Evolutionary conservation across 2,113 vertebrate genomes (phyloP).

Genomic region (Sander vitreus): DNA sequence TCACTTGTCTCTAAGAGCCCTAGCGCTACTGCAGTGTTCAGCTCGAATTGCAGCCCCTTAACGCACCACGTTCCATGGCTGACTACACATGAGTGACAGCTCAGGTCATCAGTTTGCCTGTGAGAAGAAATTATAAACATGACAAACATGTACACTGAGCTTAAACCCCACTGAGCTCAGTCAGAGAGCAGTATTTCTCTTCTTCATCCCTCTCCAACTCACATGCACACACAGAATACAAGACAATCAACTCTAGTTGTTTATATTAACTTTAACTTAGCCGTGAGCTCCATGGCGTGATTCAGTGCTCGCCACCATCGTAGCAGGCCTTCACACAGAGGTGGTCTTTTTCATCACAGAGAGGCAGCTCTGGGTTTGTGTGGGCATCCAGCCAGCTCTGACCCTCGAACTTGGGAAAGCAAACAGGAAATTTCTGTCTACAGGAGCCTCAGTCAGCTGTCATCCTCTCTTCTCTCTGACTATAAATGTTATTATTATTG

Average conservation of each 20-base stretch:
- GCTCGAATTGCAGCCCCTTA: slow-evolving; percentile 19
- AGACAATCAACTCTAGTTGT: slow-evolving; percentile 54
- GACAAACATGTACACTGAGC: slow-evolving; percentile 29
- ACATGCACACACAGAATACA: slow-evolving; percentile 42
- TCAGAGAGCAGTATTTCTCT: slow-evolving; percentile 38
- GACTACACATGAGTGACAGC: slow-evolving; percentile 7
- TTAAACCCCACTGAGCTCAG: slow-evolving; percentile 28
- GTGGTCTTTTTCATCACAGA: slow-evolving; percentile 50
- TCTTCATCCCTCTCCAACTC: slow-evolving; percentile 22
- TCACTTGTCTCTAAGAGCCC: no score
- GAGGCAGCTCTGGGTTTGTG: slow-evolving; percentile 53
- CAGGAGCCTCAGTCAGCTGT: slow-evolving; percentile 33
- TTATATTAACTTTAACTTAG: slow-evolving; percentile 55
- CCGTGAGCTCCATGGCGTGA: slow-evolving; percentile 52
- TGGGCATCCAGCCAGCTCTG: slow-evolving; percentile 61
- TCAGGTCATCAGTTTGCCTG: slow-evolving; percentile 12
- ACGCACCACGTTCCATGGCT: slow-evolving; percentile 26
- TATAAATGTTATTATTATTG: slow-evolving; percentile 5
- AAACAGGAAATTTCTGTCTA: slow-evolving; percentile 54
- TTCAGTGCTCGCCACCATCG: slow-evolving; percentile 43
- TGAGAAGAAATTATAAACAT: slow-evolving; percentile 38
- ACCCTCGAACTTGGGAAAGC: slow-evolving; percentile 53
- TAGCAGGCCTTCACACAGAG: slow-evolving; percentile 45
- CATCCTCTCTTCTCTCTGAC: slow-evolving; percentile 11
- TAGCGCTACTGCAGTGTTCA: not conserved